Evolutionary conservation across 2,113 vertebrate genomes (phyloP).

Genomic region (Melanotaenia duboulayi): DNA sequence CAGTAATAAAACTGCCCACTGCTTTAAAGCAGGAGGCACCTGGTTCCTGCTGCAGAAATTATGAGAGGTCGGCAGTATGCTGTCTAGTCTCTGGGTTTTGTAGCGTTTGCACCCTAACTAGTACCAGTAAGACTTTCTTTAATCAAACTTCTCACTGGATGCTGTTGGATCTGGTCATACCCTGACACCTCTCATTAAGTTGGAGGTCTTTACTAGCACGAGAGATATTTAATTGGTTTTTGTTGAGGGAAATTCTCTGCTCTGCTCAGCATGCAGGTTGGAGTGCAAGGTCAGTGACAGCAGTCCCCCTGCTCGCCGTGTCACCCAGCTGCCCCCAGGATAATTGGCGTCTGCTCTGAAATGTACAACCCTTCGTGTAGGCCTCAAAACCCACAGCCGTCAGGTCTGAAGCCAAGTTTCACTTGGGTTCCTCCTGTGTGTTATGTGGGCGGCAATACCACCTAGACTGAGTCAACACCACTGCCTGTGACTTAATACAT

Average conservation of each 20-base stretch:
- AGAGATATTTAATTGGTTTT: slow-evolving; percentile 23
- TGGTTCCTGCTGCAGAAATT: slow-evolving; percentile 44
- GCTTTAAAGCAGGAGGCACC: slow-evolving; percentile 55
- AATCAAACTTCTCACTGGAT: slow-evolving; percentile 17
- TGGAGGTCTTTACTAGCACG: slow-evolving; percentile 4
- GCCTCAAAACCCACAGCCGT: slow-evolving; percentile 66
- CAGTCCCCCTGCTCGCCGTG: slow-evolving; percentile 11
- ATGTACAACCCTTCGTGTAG: slow-evolving; percentile 54
- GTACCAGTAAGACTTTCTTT: slow-evolving; percentile 10
- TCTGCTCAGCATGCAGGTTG: slow-evolving; percentile 6
- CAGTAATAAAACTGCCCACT: slow-evolving; percentile 62
- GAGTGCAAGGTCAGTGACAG: slow-evolving; percentile 29
- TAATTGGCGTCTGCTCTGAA: slow-evolving; percentile 64
- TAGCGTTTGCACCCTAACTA: slow-evolving; percentile 12
- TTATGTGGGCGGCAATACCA: slow-evolving; percentile 63
- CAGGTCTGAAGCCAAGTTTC: slow-evolving; percentile 61
- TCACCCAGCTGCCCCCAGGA: slow-evolving; percentile 13
- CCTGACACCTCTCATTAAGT: slow-evolving; percentile 14
- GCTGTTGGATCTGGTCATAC: slow-evolving; percentile 12
- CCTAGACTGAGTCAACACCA: slow-evolving; percentile 66
- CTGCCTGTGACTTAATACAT: slow-evolving; percentile 68
- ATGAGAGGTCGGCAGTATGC: slow-evolving; percentile 14
- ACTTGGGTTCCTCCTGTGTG: slow-evolving; percentile 40
- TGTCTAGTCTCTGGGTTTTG: slow-evolving; percentile 10
- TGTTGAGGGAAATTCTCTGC: background rate